phyloP scores from a whole-genome alignment of 2,888 invertebrate species.

The Pandemis heparana region DNA sequence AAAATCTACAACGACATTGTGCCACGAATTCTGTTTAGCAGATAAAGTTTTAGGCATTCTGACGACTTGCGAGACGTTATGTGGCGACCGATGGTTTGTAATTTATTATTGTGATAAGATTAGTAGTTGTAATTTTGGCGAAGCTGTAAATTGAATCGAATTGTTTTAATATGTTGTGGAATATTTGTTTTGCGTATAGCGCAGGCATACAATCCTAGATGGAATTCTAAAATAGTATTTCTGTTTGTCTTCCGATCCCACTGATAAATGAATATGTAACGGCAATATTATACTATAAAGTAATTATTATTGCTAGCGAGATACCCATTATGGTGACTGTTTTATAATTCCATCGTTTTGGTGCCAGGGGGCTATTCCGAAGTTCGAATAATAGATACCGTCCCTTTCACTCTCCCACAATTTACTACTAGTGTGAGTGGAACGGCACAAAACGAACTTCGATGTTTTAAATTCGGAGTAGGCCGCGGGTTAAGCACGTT shows the following conservation, averaged over 20 bases:
- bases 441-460: no score
- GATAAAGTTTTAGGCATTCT: background rate
- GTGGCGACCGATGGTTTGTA: conserved; percentile 8
- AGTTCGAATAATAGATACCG: no score
- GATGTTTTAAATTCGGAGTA: no score
- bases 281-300: background rate
- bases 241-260: background rate
- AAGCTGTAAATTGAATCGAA: conserved; percentile 26
- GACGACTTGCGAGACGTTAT: conserved; percentile 9
- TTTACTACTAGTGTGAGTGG: no score
- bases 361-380: no score
- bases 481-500: no score
- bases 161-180: background rate
- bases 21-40: background rate
- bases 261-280: background rate
- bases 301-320: background rate
- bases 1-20: background rate
- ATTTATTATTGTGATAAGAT: conserved; percentile 41
- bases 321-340: background rate
- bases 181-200: conserved; percentile 1
- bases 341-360: background rate
- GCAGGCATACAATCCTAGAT: background rate
- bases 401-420: no score
- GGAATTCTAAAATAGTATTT: background rate
- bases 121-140: conserved; percentile 23